phyloP scores from a whole-genome alignment of 1,140 invertebrate species.

The Notospermus geniculatus region DNA sequence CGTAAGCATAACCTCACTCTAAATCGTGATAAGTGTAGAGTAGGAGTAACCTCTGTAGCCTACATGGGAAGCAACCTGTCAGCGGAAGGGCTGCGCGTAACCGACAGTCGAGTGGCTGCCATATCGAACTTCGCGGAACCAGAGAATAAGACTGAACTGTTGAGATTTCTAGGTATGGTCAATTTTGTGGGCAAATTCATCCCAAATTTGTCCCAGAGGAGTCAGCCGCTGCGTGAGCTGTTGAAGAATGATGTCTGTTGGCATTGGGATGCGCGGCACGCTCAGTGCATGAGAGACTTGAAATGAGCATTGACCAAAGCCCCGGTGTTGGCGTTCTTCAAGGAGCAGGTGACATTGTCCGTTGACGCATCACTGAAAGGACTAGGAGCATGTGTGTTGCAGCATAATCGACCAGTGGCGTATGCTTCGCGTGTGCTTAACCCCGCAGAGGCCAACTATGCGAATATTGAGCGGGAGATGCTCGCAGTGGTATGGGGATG shows the following conservation, averaged over 20 bases:
- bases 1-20: background rate
- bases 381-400: background rate
- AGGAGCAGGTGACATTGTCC: background rate
- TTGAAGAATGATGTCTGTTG: background rate
- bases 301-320: background rate
- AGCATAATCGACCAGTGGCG: background rate
- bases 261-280: background rate
- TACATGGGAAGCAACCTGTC: background rate
- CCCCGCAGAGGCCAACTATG: slow-evolving; percentile 35
- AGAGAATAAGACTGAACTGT: slow-evolving; percentile 24
- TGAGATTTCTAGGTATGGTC: slow-evolving; percentile 26
- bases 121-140: slow-evolving; percentile 27
- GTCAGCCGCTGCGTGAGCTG: slow-evolving; percentile 1
- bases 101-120: slow-evolving; percentile 38
- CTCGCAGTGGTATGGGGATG: slow-evolving; percentile 55
- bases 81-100: slow-evolving; percentile 25
- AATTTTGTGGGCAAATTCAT: slow-evolving; percentile 16
- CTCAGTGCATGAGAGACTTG: background rate
- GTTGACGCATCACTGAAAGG: background rate
- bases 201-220: slow-evolving; percentile 22
- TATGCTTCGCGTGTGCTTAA: background rate
- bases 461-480: slow-evolving; percentile 58
- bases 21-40: too few relatives aligned
- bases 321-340: background rate
- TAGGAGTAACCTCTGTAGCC: too few relatives aligned